phyloP scores from a whole-genome alignment of 2,888 invertebrate species.

The Tipula confusa region DNA sequence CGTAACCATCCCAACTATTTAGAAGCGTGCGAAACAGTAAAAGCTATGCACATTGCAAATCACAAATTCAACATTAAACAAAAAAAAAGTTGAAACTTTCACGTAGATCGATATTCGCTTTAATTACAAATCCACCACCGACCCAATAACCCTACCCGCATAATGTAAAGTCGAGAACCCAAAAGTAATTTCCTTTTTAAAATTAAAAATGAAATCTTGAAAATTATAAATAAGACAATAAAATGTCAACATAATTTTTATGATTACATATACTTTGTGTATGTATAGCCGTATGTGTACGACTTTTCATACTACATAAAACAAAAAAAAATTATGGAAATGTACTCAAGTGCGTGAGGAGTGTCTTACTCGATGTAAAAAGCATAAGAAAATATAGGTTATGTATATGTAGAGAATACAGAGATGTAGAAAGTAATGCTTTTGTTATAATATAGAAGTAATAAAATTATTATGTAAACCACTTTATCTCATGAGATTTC shows the following conservation, averaged over 20 bases:
- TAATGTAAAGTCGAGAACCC: neutral
- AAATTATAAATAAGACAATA: constrained; percentile 3
- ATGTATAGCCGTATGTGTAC: neutral
- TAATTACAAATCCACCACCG: neutral
- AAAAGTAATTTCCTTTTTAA: neutral
- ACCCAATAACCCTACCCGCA: neutral
- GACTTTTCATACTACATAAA: neutral
- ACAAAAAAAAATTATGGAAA: neutral
- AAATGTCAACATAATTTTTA: constrained; percentile 16
- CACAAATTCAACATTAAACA: too few relatives aligned
- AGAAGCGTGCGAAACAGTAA: neutral
- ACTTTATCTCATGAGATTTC: constrained; percentile 20
- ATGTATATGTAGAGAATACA: neutral
- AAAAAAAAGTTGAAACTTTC: too few relatives aligned
- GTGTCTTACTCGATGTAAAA: neutral
- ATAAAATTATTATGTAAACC: neutral
- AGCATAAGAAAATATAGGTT: neutral
- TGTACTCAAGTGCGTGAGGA: neutral
- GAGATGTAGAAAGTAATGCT: neutral
- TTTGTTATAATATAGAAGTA: neutral
- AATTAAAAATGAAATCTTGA: neutral
- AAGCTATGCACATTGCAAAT: too few relatives aligned
- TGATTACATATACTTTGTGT: neutral
- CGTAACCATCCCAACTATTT: neutral
- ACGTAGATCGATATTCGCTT: neutral